A percentile compares a stretch with the other conserved stretches of the same genome.
Conservation (phyloP, 2,113 vertebrate genomes). For the Clarias magur region DNA sequence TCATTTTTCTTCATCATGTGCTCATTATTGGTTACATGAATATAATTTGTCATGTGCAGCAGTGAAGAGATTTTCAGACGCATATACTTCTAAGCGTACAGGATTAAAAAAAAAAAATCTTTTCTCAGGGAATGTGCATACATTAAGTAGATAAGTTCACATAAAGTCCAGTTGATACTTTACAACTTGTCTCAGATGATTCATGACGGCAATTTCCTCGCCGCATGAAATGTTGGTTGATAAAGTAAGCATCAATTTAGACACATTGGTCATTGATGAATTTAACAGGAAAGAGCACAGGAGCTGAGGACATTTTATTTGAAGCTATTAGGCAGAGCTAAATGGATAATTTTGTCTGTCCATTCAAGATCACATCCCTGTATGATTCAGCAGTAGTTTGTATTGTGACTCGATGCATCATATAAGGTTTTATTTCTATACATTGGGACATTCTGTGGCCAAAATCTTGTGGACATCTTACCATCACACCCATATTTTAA, state of each 20-base stretch:
- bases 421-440: not conserved
- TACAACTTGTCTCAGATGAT: slow-evolving; percentile 22
- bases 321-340: not conserved
- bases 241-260: slow-evolving; percentile 3
- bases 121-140: not conserved
- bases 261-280: slow-evolving; percentile 6
- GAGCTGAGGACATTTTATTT: not conserved
- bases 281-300: not conserved
- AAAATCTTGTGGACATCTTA: not conserved
- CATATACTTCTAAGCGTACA: not conserved
- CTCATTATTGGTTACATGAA: not conserved
- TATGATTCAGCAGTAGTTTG: not conserved
- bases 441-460: not conserved
- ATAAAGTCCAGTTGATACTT: slow-evolving; percentile 28
- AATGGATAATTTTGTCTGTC: not conserved
- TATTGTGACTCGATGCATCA: not conserved
- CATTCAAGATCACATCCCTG: not conserved
- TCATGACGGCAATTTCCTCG: slow-evolving; percentile 14
- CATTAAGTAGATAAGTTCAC: slow-evolving; percentile 18
- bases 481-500: not conserved
- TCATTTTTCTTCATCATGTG: slow-evolving; percentile 11
- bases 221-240: slow-evolving; percentile 5
- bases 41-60: not conserved
- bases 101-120: too few relatives aligned
- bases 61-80: not conserved